Conservation (phyloP, 2,888 invertebrate species). For the Philonicus albiceps region DNA sequence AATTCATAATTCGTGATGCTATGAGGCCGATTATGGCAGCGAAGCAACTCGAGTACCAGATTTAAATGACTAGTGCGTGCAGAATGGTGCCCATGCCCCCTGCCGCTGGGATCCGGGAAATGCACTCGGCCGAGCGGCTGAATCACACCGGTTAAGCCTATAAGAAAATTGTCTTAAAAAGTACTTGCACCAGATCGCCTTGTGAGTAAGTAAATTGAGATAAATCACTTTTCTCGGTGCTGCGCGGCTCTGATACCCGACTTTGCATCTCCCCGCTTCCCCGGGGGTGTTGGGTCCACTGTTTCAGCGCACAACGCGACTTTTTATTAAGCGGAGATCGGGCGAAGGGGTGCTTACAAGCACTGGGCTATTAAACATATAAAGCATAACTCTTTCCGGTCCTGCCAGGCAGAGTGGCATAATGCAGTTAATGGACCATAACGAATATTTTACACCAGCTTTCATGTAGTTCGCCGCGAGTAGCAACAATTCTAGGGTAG, state of each 20-base stretch:
- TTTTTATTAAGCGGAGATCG: not conserved
- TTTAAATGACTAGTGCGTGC: constrained; percentile 44
- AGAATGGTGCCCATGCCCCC: not conserved
- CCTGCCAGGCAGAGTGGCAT: constrained; percentile 14
- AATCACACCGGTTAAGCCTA: constrained; percentile 12
- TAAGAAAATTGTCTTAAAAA: constrained; percentile 30
- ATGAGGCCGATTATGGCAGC: constrained; percentile 42
- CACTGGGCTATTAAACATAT: constrained; percentile 26
- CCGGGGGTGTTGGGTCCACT: not conserved
- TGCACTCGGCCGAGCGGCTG: not conserved
- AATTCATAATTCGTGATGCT: constrained; percentile 48
- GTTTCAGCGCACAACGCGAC: not conserved
- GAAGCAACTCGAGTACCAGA: constrained; percentile 8
- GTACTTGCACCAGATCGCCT: constrained; percentile 28
- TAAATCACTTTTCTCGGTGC: constrained; percentile 35
- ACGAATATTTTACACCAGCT: constrained; percentile 39
- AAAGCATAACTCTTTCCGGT: constrained; percentile 29
- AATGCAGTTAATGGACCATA: constrained; percentile 39
- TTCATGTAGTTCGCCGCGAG: constrained; percentile 23
- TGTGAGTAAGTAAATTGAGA: constrained; percentile 40
- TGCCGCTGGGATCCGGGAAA: not conserved
- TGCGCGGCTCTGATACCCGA: not conserved
- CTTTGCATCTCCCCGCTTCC: not conserved
- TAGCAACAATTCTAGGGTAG: not conserved
- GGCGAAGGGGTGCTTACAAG: not conserved